Conservation (phyloP, 2,888 invertebrate species). For the Endotricha flammealis region DNA sequence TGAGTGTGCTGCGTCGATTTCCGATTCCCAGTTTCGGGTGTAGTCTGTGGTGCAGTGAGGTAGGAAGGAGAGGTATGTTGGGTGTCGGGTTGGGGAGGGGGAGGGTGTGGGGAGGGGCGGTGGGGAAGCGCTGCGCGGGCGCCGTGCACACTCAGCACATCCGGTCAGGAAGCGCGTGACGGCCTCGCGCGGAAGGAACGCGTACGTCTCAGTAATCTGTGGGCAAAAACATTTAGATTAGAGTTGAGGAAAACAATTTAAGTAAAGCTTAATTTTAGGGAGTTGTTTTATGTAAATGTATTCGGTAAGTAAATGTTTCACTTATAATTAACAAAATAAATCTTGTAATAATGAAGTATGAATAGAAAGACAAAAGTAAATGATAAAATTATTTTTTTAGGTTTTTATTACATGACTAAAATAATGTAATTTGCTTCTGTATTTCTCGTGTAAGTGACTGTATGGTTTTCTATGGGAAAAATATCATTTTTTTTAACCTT, state of each 20-base stretch:
- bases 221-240: slow-evolving; percentile 32
- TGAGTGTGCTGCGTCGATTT: slow-evolving; percentile 71
- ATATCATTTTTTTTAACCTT: too few species aligned
- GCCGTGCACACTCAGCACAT: slow-evolving; percentile 94
- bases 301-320: too few species aligned
- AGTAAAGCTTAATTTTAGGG: too few species aligned
- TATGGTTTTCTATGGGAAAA: too few species aligned
- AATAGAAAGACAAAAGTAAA: too few species aligned
- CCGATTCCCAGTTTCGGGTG: slow-evolving; percentile 73
- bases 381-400: too few species aligned
- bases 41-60: slow-evolving; percentile 67
- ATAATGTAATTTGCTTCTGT: too few species aligned
- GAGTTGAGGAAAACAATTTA: slow-evolving; percentile 2
- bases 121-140: slow-evolving; percentile 82
- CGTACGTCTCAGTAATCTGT: slow-evolving; percentile 97
- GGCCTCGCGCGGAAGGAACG: slow-evolving; percentile 96
- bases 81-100: slow-evolving; percentile 67
- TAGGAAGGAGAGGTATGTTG: slow-evolving; percentile 61
- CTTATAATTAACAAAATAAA: too few species aligned
- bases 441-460: too few species aligned
- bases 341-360: too few species aligned
- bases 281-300: too few species aligned
- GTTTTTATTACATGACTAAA: too few species aligned
- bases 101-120: slow-evolving; percentile 73
- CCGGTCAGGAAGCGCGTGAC: slow-evolving; percentile 97